Conservation (phyloP, 2,113 vertebrate genomes). For the Galbula dea region DNA sequence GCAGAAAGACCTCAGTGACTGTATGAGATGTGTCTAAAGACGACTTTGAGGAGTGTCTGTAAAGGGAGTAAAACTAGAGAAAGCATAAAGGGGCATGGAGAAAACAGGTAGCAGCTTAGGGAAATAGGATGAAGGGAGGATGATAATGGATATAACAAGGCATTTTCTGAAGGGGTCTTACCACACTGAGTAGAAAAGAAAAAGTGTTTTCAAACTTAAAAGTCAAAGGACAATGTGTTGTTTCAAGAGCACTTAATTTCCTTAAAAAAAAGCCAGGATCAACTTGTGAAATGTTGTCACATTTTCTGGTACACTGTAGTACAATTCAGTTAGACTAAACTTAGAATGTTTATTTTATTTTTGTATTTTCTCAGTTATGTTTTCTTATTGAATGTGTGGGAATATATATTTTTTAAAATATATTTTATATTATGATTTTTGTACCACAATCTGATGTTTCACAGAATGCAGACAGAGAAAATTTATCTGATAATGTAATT, state of each 20-base stretch:
- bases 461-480: neutral
- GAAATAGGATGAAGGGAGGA: neutral
- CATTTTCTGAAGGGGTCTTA: neutral
- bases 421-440: neutral
- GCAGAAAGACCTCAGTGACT: neutral
- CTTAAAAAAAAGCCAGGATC: neutral
- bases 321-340: neutral
- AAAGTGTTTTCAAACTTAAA: neutral
- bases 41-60: neutral
- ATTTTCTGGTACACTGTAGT: neutral
- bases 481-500: constrained; percentile 16
- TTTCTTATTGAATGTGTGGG: neutral
- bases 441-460: neutral
- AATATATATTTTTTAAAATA: constrained; percentile 33
- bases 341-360: neutral
- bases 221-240: neutral
- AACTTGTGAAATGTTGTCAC: neutral
- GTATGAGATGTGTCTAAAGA: neutral
- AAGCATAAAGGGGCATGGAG: neutral
- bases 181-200: neutral
- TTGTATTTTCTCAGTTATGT: neutral
- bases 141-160: neutral
- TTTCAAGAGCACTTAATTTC: neutral
- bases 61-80: neutral
- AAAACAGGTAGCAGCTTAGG: neutral